Conservation (phyloP, 2,888 invertebrate species). For the Drosophila kanekoi region DNA sequence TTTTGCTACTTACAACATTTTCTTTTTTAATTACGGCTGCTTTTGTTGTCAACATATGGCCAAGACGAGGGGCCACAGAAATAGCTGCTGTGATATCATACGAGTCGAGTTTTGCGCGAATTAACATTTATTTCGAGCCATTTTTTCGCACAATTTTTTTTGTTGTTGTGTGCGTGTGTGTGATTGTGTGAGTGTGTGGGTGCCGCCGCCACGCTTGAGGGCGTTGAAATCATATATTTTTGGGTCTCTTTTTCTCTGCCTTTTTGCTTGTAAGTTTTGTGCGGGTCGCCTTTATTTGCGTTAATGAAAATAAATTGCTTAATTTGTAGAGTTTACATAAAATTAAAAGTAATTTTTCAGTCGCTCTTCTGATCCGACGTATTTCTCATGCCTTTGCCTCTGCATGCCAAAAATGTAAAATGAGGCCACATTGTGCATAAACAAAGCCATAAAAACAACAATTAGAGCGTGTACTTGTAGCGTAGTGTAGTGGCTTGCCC, state of each 20-base stretch:
- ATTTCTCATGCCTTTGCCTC: conserved; percentile 14
- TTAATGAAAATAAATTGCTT: conserved; percentile 78
- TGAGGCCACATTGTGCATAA: conserved; percentile 45
- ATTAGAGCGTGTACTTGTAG: conserved; percentile 25
- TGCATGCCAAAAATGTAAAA: conserved; percentile 4
- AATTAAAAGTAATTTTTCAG: conserved; percentile 54
- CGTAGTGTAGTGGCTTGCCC: conserved; percentile 1
- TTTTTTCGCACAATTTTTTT: conserved; percentile 27
- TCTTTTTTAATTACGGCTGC: conserved; percentile 44
- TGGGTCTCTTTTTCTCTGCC: conserved; percentile 15
- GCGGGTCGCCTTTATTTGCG: conserved; percentile 53
- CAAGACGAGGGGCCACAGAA: conserved; percentile 22
- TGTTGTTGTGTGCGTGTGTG: conserved; percentile 11
- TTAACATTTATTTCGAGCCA: conserved; percentile 17
- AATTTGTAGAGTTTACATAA: conserved; percentile 67
- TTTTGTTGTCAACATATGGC: conserved; percentile 45
- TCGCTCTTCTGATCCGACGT: conserved; percentile 5
- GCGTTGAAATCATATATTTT: conserved; percentile 54
- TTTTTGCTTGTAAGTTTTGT: conserved; percentile 19
- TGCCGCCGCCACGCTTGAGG: conserved; percentile 51
- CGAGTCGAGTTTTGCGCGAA: conserved; percentile 23
- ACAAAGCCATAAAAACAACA: conserved; percentile 43
- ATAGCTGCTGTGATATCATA: conserved; percentile 14
- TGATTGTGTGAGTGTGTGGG: conserved; percentile 2
- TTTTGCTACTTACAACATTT: conserved; percentile 48